phyloP scores from a whole-genome alignment of 2,888 invertebrate species.

The Trachelus stipa region DNA sequence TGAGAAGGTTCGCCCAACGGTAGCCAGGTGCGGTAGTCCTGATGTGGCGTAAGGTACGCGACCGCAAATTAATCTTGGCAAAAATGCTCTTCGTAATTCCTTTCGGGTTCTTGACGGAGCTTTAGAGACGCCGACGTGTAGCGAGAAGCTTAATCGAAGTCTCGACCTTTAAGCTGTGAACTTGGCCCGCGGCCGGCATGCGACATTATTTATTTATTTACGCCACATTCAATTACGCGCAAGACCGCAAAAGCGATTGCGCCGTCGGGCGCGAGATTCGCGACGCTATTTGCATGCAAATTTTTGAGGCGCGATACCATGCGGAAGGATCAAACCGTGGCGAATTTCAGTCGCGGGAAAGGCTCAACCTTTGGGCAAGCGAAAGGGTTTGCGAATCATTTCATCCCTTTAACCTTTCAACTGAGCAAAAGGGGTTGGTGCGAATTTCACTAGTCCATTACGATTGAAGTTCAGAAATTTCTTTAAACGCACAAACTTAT shows the following conservation, averaged over 20 bases:
- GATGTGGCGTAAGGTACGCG: conserved; percentile 28
- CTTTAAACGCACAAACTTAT: background rate
- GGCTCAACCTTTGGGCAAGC: background rate
- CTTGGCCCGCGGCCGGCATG: conserved; percentile 21
- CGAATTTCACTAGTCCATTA: background rate
- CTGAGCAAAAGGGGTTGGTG: background rate
- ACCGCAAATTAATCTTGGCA: conserved; percentile 58
- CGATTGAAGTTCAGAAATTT: background rate
- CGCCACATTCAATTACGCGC: conserved; percentile 64
- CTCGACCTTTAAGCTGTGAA: conserved; percentile 50
- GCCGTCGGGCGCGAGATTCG: conserved; percentile 46
- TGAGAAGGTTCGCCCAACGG: conserved; percentile 13
- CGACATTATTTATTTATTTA: conserved; percentile 65
- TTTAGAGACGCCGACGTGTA: conserved; percentile 20
- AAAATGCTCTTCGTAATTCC: conserved; percentile 52
- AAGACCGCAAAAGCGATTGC: conserved; percentile 62
- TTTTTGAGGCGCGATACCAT: conserved; percentile 31
- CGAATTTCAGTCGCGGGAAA: conserved; percentile 10
- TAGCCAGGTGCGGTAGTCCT: conserved; percentile 41
- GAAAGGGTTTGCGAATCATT: background rate
- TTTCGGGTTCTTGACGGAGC: conserved; percentile 37
- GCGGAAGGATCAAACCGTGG: conserved; percentile 10
- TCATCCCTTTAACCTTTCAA: background rate
- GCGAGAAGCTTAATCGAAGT: conserved; percentile 55
- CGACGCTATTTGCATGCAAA: conserved; percentile 63